Evolutionary conservation across 2,888 invertebrate genomes (phyloP), one percentile per base, ranked within the genome.

Genomic region (Caenorhabditis sp.): DNA sequence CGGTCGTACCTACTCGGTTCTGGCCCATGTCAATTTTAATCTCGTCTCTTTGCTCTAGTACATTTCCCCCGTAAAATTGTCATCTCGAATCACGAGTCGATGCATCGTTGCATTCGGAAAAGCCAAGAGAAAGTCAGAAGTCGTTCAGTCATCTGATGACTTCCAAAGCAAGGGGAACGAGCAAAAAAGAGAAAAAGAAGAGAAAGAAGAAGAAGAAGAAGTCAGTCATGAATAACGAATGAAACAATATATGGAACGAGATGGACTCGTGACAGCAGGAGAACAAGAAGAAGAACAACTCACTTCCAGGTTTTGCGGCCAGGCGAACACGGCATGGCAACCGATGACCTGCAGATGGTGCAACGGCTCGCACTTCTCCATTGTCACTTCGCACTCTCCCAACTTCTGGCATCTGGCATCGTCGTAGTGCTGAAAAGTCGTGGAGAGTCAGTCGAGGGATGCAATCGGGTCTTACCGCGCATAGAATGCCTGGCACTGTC

Each of bases 141-240:
- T 18, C n/a, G 18, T n/a, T n/a, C n/a, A n/a, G 47, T 47, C 47
- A 47, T 4, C n/a, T 18, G 18, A 47, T 11, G 9, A 2, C 47
- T 18, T 47, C 47, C 47, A 47, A 18, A 47, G 15, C 13, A 47
- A 9, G 32, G 4, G 9, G 4, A 32, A 32, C 5, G 32, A 32
- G 32, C 5, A 32, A 50, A 37, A 37, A 70, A 60, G n/a, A n/a
- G n/a, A n/a, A 50, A 44, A 53, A 62, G 62, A 70, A 65, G 37
- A 20, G 11, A 15, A 62, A 47, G 22, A 50, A 55, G 28, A 64
- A 40, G 24, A 28, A 53, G 37, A 40, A 55, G 71, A 55, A 67
- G 53, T 53, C 70, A 47, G 20, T 71, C 71, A 71, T 71, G 71
- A 71, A 71, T 71, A 71, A 62, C 53, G 62, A 55, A 70, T 70